Conservation (phyloP, 2,113 vertebrate genomes). For the Trematocara zebra region DNA sequence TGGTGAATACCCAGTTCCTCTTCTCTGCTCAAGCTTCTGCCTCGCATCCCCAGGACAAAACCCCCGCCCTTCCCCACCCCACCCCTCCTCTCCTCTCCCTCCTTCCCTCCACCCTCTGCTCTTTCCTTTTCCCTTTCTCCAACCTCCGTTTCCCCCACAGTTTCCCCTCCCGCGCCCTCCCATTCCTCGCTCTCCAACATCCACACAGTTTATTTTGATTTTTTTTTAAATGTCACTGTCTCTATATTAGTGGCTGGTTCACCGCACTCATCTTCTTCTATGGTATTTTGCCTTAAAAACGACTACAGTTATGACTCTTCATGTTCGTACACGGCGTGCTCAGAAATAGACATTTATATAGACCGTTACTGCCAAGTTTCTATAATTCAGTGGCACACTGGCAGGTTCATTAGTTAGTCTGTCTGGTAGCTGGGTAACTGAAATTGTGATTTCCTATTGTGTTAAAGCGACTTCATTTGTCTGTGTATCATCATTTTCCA, state of each 20-base stretch:
- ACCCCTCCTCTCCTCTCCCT: neutral
- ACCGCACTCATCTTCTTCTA: conserved; percentile 13
- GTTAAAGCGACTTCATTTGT: neutral
- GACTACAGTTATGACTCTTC: conserved; percentile 12
- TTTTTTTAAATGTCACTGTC: conserved; percentile 50
- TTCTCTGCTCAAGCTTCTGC: conserved; percentile 17
- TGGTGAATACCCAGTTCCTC: conserved; percentile 44
- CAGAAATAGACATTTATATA: neutral
- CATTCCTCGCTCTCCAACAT: neutral
- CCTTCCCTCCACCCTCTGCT: conserved; percentile 22
- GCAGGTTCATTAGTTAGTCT: conserved; percentile 5
- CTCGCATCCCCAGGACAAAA: conserved; percentile 40
- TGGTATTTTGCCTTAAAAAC: neutral
- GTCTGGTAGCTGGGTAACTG: neutral
- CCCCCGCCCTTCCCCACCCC: neutral
- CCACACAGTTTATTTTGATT: conserved; percentile 29
- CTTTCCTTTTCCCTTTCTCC: conserved; percentile 22
- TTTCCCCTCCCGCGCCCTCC: neutral
- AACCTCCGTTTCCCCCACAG: neutral
- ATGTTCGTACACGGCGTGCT: neutral
- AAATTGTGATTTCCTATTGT: neutral
- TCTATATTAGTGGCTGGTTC: conserved; percentile 36
- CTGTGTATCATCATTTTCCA: neutral
- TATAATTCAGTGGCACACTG: neutral
- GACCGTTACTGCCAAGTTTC: neutral